These are phyloP conservation scores for Thermophis baileyi DNA, from an alignment of 2,113 vertebrate species.

Conservation along the genomic window DNA sequence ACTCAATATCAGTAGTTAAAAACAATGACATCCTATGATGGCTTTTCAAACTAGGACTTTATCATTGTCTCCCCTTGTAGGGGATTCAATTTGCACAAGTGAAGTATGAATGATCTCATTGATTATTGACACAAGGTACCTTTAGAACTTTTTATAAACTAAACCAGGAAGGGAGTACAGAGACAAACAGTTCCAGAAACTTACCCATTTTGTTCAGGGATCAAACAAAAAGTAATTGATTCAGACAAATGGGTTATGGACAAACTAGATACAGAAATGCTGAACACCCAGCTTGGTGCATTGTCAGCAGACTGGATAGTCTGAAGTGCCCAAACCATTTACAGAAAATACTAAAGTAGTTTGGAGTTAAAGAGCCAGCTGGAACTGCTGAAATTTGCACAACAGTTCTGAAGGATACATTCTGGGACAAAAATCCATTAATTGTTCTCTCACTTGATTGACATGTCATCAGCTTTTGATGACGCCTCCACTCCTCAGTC, in stretches of 20 bases:
- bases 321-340: background rate
- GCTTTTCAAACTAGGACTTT: background rate
- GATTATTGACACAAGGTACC: background rate
- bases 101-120: background rate
- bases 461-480: background rate
- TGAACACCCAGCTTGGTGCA: background rate
- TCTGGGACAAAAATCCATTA: background rate
- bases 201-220: background rate
- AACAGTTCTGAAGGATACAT: background rate
- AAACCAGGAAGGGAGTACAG: background rate
- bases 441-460: background rate
- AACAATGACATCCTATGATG: background rate
- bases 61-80: background rate
- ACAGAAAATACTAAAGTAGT: background rate
- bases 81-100: background rate
- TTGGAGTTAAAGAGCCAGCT: background rate
- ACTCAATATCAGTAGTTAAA: background rate
- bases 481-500: background rate
- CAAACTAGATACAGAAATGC: background rate
- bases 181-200: background rate
- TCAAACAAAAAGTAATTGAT: background rate
- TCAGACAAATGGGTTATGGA: background rate
- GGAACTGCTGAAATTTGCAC: background rate
- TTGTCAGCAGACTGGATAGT: background rate
- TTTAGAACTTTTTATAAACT: background rate